Conservation (phyloP, 1,140 invertebrate genomes). For the Chrysoperla carnea region DNA sequence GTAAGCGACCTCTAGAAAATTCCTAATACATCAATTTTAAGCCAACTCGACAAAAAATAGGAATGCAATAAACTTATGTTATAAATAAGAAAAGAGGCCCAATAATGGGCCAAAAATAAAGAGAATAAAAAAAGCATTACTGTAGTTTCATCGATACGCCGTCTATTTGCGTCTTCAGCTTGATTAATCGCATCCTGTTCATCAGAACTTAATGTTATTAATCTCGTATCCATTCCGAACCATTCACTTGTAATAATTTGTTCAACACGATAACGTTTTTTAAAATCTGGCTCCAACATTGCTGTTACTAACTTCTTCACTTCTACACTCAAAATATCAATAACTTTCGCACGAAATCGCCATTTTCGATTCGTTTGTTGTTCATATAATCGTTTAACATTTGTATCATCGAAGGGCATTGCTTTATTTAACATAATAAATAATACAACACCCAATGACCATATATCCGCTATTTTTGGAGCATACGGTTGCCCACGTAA, state of each 20-base stretch:
- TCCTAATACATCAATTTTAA: too few relatives aligned
- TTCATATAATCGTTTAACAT: slow-evolving; percentile 49
- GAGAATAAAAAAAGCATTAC: too few relatives aligned
- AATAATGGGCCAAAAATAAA: too few relatives aligned
- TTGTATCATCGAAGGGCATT: slow-evolving; percentile 65
- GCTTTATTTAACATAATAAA: slow-evolving; percentile 58
- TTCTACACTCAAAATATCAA: slow-evolving; percentile 27
- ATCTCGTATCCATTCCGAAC: slow-evolving; percentile 37
- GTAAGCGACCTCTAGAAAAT: too few relatives aligned
- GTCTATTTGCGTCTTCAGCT: slow-evolving; percentile 15
- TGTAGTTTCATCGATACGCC: slow-evolving; percentile 1
- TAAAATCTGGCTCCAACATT: slow-evolving; percentile 47
- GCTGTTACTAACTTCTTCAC: slow-evolving; percentile 33
- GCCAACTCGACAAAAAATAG: too few relatives aligned
- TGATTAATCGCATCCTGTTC: slow-evolving; percentile 18
- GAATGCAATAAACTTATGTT: too few relatives aligned
- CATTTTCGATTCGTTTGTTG: slow-evolving; percentile 38
- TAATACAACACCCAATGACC: slow-evolving; percentile 49
- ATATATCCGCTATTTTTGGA: slow-evolving; percentile 41
- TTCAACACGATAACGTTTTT: slow-evolving; percentile 35
- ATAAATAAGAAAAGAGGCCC: too few relatives aligned
- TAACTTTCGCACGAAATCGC: slow-evolving; percentile 41
- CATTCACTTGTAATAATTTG: slow-evolving; percentile 33
- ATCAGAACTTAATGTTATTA: slow-evolving; percentile 16
- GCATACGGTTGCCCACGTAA: slow-evolving; percentile 42